Percentiles rank a stretch among this genome's conserved stretches.
phyloP scores from a whole-genome alignment of 2,113 vertebrate genomes.

The Oryctolagus cuniculus region DNA sequence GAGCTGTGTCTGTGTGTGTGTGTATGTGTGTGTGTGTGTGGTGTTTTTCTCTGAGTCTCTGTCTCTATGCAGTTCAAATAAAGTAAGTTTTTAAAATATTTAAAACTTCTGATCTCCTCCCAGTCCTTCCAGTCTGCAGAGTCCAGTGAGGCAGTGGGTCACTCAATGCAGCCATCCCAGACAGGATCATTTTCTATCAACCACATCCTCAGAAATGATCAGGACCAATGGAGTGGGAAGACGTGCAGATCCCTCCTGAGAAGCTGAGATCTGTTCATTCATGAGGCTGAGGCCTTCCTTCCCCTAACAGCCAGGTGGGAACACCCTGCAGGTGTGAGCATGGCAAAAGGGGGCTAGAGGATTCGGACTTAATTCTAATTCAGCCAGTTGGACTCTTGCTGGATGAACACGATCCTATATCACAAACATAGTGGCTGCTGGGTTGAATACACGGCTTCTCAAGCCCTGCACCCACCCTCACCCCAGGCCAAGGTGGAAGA shows the following conservation, averaged over 20 bases:
- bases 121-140: neutral
- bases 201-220: neutral
- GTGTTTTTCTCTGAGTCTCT: too few species aligned
- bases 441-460: neutral
- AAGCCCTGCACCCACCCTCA: neutral
- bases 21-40: too few species aligned
- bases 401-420: neutral
- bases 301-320: neutral
- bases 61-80: too few species aligned
- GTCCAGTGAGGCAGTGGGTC: neutral
- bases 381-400: neutral
- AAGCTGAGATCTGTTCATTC: neutral
- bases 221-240: neutral
- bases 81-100: too few species aligned
- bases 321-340: neutral
- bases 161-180: neutral
- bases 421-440: neutral
- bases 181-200: neutral
- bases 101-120: neutral
- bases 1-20: too few species aligned
- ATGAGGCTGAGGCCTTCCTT: neutral
- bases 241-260: neutral
- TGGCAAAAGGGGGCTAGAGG: neutral
- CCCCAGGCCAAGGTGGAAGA: neutral
- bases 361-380: constrained; percentile 1